These are phyloP conservation scores for Thereva unica DNA, from an alignment of 2,888 invertebrate genomes.

Conservation along the genomic window DNA sequence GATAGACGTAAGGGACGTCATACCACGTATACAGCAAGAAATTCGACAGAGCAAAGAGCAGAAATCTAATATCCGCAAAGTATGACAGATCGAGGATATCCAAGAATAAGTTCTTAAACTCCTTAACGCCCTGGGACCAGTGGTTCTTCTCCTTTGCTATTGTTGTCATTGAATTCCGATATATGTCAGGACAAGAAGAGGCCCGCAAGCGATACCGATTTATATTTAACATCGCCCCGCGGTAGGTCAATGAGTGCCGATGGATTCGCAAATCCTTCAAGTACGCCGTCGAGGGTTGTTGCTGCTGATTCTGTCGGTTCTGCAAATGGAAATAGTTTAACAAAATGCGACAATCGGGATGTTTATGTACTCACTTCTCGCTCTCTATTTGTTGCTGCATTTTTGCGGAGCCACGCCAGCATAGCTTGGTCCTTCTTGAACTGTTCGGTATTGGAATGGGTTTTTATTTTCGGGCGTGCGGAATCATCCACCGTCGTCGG, in stretches of 20 bases:
- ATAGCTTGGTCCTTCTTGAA: conserved; percentile 42
- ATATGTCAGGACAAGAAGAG: conserved; percentile 89
- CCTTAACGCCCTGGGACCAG: conserved; percentile 75
- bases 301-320: conserved; percentile 34
- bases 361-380: conserved; percentile 19
- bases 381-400: conserved; percentile 27
- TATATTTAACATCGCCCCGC: conserved; percentile 85
- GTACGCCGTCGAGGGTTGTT: conserved; percentile 59
- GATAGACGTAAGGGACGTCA: conserved; percentile 91
- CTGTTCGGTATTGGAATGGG: conserved; percentile 32
- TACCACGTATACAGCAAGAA: conserved; percentile 90
- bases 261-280: conserved; percentile 75
- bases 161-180: conserved; percentile 82
- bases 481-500: conserved; percentile 36
- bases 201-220: conserved; percentile 78
- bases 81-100: conserved; percentile 83
- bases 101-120: conserved; percentile 74
- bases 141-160: conserved; percentile 74
- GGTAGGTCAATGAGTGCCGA: conserved; percentile 77
- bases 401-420: conserved; percentile 40
- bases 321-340: conserved; percentile 12
- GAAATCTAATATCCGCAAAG: conserved; percentile 73
- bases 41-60: conserved; percentile 83
- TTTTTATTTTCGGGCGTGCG: neutral
- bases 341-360: neutral